These are phyloP conservation scores for Drosophila aldrichi DNA, from an alignment of 2,888 invertebrate species.

Conservation along the genomic window DNA sequence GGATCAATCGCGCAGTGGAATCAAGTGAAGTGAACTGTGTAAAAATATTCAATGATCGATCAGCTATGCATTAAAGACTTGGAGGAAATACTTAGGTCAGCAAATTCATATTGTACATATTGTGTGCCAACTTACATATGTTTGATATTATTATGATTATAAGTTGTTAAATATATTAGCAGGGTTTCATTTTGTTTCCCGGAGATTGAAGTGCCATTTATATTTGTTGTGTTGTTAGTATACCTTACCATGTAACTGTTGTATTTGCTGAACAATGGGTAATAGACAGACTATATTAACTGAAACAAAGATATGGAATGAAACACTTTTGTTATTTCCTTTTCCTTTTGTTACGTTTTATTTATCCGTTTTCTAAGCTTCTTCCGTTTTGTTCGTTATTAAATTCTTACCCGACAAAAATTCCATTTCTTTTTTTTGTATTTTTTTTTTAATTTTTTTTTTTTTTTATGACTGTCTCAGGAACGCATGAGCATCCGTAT, in stretches of 20 bases:
- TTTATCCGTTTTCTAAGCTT: constrained; percentile 50
- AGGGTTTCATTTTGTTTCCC: too few species aligned
- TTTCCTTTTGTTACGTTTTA: constrained; percentile 64
- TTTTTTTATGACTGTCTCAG: constrained; percentile 42
- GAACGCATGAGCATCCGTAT: constrained; percentile 26
- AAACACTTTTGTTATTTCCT: constrained; percentile 28
- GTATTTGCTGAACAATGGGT: neutral
- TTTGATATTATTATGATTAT: too few species aligned
- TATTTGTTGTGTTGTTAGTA: neutral
- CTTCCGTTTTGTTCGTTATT: constrained; percentile 36
- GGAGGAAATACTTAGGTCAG: too few species aligned
- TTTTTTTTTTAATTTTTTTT: constrained; percentile 54
- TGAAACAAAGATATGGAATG: neutral
- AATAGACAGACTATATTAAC: neutral
- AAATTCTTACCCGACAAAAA: constrained; percentile 50
- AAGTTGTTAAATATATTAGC: too few species aligned
- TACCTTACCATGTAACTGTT: neutral
- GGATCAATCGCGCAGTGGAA: too few species aligned
- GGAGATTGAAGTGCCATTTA: neutral
- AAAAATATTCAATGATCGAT: too few species aligned
- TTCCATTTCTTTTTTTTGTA: constrained; percentile 62
- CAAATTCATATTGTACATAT: too few species aligned
- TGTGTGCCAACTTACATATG: too few species aligned
- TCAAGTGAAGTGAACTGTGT: too few species aligned
- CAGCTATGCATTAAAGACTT: too few species aligned